These are phyloP conservation scores for Deilephila porcellus DNA, from an alignment of 2,888 invertebrate species.

Conservation along the genomic window DNA sequence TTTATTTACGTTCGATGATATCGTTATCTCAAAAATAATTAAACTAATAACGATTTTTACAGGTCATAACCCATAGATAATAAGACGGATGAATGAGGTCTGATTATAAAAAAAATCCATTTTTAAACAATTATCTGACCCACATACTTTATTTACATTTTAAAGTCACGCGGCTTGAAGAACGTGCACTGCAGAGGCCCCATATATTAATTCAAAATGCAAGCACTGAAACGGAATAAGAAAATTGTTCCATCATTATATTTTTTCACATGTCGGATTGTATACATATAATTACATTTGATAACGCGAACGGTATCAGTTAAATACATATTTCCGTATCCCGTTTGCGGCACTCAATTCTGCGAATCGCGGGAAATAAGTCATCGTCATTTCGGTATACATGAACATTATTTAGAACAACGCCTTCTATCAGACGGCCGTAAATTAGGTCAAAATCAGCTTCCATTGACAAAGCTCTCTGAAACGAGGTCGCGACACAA, in stretches of 20 bases:
- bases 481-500: slow-evolving; percentile 76
- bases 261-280: slow-evolving; percentile 3
- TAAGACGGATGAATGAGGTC: slow-evolving; percentile 56
- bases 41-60: slow-evolving; percentile 67
- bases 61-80: slow-evolving; percentile 72
- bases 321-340: slow-evolving; percentile 43
- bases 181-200: not conserved
- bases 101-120: slow-evolving; percentile 46
- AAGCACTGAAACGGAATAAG: not conserved
- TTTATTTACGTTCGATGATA: slow-evolving; percentile 34
- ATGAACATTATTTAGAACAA: slow-evolving; percentile 54
- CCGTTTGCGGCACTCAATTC: slow-evolving; percentile 46
- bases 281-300: slow-evolving; percentile 12
- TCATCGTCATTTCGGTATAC: slow-evolving; percentile 38
- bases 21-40: slow-evolving; percentile 61
- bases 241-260: not conserved
- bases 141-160: slow-evolving; percentile 33
- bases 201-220: not conserved
- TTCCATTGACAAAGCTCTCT: slow-evolving; percentile 77
- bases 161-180: not conserved
- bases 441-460: slow-evolving; percentile 82
- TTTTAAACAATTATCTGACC: slow-evolving; percentile 43
- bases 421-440: slow-evolving; percentile 52
- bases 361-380: slow-evolving; percentile 45
- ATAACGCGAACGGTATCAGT: slow-evolving; percentile 25